Evolutionary conservation across 2,113 vertebrate species (phyloP).

Genomic region (Pygoscelis antarcticus): DNA sequence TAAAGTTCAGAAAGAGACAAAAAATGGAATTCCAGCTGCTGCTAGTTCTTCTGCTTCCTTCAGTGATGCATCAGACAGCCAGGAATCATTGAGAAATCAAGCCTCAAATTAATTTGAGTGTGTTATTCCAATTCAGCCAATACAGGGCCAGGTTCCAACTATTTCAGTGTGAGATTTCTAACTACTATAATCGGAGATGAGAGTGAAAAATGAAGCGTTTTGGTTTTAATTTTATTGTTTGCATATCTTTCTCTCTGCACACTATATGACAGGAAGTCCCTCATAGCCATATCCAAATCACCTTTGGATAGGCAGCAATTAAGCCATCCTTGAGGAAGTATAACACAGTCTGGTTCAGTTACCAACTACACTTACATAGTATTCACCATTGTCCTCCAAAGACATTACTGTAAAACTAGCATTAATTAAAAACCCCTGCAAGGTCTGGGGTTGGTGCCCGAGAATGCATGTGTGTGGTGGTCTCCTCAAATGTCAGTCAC

Average conservation of each 20-base stretch:
- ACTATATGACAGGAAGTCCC: background rate
- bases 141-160: background rate
- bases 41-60: constrained; percentile 9
- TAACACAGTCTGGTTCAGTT: background rate
- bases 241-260: background rate
- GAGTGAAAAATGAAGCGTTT: background rate
- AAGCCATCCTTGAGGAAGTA: background rate
- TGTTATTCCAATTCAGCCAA: background rate
- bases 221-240: background rate
- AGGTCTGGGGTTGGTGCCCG: background rate
- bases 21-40: background rate
- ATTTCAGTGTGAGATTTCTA: background rate
- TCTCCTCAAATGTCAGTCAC: background rate
- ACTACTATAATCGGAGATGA: background rate
- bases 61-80: background rate
- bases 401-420: background rate
- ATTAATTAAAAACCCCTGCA: background rate
- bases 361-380: background rate
- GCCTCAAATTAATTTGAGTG: background rate
- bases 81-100: background rate
- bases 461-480: background rate
- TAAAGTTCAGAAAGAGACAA: background rate
- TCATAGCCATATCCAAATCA: background rate
- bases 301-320: background rate
- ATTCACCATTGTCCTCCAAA: background rate